phyloP scores from a whole-genome alignment of 2,113 vertebrate species.

The Grantiella picta region DNA sequence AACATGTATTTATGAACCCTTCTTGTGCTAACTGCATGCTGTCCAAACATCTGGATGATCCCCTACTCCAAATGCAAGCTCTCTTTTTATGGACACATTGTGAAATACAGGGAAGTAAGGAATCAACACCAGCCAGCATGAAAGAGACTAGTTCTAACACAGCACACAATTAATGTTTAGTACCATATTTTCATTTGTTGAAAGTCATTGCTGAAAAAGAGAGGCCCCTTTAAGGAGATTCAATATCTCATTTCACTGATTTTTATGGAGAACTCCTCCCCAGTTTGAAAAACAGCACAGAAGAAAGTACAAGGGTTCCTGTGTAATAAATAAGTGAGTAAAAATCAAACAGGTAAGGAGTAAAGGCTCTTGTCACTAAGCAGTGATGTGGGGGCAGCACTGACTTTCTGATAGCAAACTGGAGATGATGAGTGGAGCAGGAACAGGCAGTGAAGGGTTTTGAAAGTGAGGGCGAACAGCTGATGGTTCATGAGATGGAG shows the following conservation, averaged over 20 bases:
- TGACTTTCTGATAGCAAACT: not conserved
- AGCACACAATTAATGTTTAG: not conserved
- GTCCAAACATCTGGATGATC: not conserved
- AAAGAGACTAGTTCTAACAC: not conserved
- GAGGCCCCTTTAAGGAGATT: not conserved
- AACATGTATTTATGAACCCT: not conserved
- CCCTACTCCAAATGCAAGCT: not conserved
- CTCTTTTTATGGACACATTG: not conserved
- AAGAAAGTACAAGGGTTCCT: not conserved
- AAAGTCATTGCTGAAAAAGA: not conserved
- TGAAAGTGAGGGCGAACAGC: not conserved
- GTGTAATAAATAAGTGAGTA: not conserved
- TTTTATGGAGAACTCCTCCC: not conserved
- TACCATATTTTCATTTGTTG: not conserved
- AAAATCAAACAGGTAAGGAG: not conserved
- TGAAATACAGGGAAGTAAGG: not conserved
- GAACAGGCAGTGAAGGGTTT: not conserved
- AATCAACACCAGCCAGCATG: not conserved
- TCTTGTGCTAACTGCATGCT: not conserved
- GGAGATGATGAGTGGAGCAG: not conserved
- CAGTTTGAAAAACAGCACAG: not conserved
- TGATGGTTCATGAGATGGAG: not conserved
- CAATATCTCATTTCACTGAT: not conserved
- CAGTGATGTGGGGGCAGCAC: not conserved
- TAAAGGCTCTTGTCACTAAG: not conserved